Evolutionary conservation across 2,888 invertebrate genomes (phyloP), one percentile per base, ranked within the genome.

Genomic region (Thymelicus lineola): DNA sequence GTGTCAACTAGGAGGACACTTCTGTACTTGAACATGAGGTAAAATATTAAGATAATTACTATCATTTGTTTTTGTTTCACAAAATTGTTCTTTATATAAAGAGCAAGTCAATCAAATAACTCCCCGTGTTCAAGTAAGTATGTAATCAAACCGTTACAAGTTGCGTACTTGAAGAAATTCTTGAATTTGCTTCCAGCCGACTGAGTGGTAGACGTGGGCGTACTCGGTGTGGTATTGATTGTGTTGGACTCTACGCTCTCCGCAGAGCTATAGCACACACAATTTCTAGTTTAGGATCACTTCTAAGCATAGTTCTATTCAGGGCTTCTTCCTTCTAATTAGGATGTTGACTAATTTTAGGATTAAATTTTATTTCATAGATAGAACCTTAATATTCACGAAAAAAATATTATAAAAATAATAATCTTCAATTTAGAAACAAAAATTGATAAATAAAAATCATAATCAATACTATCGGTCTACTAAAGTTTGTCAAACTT

Each of bases 91-190:
- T 28, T 28, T 7, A 1, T 61, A 10, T 12, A 46, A 17, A 42
- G 20, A 15, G 17, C 42, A 4, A 42, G 4, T 9, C 42, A 3
- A 28, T 3, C 28, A 28, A 28, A 9, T 20, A 60, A 28, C 6
- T 10, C 71, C 70, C 63, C 75, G 73, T 82, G 80, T 83, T 77
- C 83, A 91, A 94, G 80, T 79, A 80, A 80, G 81, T 72, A 74
- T 64, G 64, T 74, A 75, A 75, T 77, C 70, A 77, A 77, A 79
- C 80, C 81, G 79, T 79, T 74, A 75, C 69, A 76, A 79, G 75
- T 73, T 81, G 94, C 94, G 96, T 97, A 98, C 98, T 98, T 98
- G 97, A 98, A 98, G 95, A 98, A 98, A 95, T 98, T 98, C 95
- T 98, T 98, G 96, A 98, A 97, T 94, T 98, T 97, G 95, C 96